Conservation (phyloP, 1,140 invertebrate genomes). For the Telenomus remus region DNA sequence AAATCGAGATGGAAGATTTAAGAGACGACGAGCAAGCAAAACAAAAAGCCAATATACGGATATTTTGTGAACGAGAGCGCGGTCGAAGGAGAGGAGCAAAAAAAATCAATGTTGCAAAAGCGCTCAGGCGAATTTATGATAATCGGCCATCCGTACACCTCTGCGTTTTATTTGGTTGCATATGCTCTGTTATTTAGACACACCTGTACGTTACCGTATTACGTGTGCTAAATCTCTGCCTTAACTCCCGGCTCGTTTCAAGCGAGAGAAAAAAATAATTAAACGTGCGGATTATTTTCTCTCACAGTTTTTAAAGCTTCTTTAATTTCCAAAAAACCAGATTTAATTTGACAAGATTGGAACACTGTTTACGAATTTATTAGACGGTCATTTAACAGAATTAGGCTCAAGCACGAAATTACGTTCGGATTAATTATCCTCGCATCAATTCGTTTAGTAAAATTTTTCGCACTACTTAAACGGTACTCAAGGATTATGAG, state of each 20-base stretch:
- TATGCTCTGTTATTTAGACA: slow-evolving; percentile 51
- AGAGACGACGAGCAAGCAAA: slow-evolving; percentile 47
- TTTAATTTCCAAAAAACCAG: background rate
- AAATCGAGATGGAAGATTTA: slow-evolving; percentile 55
- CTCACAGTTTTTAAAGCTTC: background rate
- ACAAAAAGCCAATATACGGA: slow-evolving; percentile 49
- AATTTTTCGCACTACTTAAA: too few relatives aligned
- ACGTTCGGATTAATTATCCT: too few relatives aligned
- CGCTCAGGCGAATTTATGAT: slow-evolving; percentile 50
- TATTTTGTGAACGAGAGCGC: slow-evolving; percentile 45
- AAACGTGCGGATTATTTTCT: slow-evolving; percentile 6
- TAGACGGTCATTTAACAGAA: too few relatives aligned
- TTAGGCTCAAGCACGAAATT: too few relatives aligned
- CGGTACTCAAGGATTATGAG: too few relatives aligned
- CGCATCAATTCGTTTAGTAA: too few relatives aligned
- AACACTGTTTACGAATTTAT: too few relatives aligned
- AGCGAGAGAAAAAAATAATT: too few relatives aligned
- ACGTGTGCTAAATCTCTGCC: slow-evolving; percentile 25
- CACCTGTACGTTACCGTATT: slow-evolving; percentile 41
- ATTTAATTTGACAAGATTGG: too few relatives aligned
- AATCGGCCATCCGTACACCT: slow-evolving; percentile 51
- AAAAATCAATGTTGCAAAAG: slow-evolving; percentile 49
- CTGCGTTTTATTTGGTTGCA: slow-evolving; percentile 48
- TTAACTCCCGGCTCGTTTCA: slow-evolving; percentile 6
- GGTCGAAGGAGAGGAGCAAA: slow-evolving; percentile 39